Evolutionary conservation across 2,888 invertebrate genomes (phyloP).

Genomic region (Dryomyza anilis): DNA sequence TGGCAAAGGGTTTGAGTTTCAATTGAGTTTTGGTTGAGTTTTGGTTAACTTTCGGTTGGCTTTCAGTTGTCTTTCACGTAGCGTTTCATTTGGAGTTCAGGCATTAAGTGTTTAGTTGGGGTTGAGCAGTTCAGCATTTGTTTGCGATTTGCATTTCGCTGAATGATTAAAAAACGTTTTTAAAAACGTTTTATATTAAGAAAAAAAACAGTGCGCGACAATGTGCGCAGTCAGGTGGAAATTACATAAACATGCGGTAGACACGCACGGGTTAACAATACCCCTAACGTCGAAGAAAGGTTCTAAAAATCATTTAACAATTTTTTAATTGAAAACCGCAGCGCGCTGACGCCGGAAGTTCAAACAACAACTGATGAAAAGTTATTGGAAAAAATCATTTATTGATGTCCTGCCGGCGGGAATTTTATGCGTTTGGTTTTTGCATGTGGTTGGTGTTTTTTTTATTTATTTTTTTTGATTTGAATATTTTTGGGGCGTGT

Average conservation of each 20-base stretch:
- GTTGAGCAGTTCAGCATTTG: too few relatives aligned
- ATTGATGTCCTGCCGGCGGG: slow-evolving; percentile 48
- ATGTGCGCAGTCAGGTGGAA: slow-evolving; percentile 15
- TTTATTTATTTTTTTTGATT: too few relatives aligned
- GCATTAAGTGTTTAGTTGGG: too few relatives aligned
- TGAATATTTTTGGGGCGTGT: too few relatives aligned
- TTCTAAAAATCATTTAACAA: not conserved
- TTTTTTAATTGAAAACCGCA: slow-evolving; percentile 38
- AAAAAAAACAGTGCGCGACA: slow-evolving; percentile 24
- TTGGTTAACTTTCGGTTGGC: not conserved
- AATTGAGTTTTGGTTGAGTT: not conserved
- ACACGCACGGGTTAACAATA: slow-evolving; percentile 11
- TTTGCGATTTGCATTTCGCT: too few relatives aligned
- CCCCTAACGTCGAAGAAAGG: not conserved
- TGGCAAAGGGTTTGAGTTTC: too few relatives aligned
- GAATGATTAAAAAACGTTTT: slow-evolving; percentile 26
- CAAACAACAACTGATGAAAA: not conserved
- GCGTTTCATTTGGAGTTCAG: too few relatives aligned
- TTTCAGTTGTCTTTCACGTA: not conserved
- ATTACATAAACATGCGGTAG: slow-evolving; percentile 17
- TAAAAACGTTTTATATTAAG: slow-evolving; percentile 14
- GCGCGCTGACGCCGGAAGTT: slow-evolving; percentile 31
- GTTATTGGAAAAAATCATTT: not conserved
- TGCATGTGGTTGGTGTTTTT: too few relatives aligned
- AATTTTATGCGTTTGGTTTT: too few relatives aligned